A percentile compares a stretch with the other conserved stretches of the same genome.
phyloP scores from a whole-genome alignment of 2,797 vertebrate species.

The Chelon auratus region DNA sequence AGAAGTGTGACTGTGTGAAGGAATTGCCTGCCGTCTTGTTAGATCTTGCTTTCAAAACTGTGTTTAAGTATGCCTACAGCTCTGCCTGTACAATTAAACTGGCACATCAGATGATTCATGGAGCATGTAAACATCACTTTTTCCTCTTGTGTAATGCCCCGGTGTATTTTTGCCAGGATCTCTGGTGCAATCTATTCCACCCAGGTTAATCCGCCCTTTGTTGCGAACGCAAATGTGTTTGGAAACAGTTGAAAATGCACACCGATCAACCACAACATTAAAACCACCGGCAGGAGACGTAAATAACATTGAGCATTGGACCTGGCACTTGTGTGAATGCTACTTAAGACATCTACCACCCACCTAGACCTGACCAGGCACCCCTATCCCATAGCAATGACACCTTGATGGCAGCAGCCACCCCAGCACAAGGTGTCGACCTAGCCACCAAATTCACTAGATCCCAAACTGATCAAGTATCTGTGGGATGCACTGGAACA shows the following conservation, averaged over 20 bases:
- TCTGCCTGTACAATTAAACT: conserved; percentile 70
- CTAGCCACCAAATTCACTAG: no score
- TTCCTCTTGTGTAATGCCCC: conserved; percentile 62
- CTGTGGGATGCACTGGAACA: no score
- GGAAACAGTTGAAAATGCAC: conserved; percentile 15
- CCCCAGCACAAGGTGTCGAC: no score
- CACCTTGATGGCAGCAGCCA: no score
- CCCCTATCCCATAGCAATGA: no score
- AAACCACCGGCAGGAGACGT: background rate
- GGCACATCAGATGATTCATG: conserved; percentile 66
- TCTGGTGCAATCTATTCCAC: conserved; percentile 40
- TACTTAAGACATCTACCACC: no score
- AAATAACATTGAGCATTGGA: no score
- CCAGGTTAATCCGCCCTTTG: conserved; percentile 48
- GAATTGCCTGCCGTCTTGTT: conserved; percentile 68
- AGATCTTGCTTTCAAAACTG: conserved; percentile 69
- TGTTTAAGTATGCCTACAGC: conserved; percentile 54
- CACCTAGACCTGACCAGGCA: no score
- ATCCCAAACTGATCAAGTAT: no score
- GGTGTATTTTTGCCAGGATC: conserved; percentile 44
- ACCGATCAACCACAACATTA: background rate
- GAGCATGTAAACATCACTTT: conserved; percentile 67
- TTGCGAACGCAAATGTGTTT: conserved; percentile 29
- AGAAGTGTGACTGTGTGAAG: conserved; percentile 54
- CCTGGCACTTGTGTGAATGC: no score